Percentiles rank a stretch among this genome's conserved stretches.
Conservation (phyloP, 2,888 invertebrate genomes). For the Agrochola lota region DNA sequence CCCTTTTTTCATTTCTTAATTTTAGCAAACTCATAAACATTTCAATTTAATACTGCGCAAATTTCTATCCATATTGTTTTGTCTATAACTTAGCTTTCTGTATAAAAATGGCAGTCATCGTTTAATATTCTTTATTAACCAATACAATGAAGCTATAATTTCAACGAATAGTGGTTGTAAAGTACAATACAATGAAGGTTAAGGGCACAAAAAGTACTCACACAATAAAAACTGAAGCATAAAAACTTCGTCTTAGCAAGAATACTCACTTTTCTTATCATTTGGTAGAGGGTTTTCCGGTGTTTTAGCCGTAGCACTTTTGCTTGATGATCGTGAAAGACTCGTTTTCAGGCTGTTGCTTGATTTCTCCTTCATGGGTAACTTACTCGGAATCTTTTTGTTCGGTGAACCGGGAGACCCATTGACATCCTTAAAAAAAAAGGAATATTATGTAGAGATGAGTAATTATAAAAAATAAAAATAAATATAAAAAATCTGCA, state of each 20-base stretch:
- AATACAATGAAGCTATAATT: conserved; percentile 27
- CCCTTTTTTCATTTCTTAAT: background rate
- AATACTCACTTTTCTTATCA: conserved; percentile 93
- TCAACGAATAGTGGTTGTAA: conserved; percentile 33
- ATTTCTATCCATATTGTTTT: conserved; percentile 13
- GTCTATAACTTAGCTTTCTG: background rate
- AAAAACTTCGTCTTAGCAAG: background rate
- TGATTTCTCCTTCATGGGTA: conserved; percentile 87
- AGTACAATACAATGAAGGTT: conserved; percentile 34
- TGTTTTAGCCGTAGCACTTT: conserved; percentile 92
- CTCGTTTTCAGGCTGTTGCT: conserved; percentile 88
- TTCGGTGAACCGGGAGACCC: conserved; percentile 93
- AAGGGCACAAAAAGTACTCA: conserved; percentile 13
- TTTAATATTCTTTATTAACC: conserved; percentile 34
- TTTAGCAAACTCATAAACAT: conserved; percentile 17
- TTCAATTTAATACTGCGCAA: background rate
- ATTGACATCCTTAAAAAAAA: conserved; percentile 90
- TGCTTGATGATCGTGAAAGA: conserved; percentile 91
- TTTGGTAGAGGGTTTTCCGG: conserved; percentile 91
- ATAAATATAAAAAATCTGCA: conserved; percentile 76
- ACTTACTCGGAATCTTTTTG: conserved; percentile 92
- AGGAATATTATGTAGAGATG: conserved; percentile 11
- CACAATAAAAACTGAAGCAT: background rate
- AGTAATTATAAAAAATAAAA: background rate
- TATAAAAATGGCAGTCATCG: conserved; percentile 38